phyloP scores from a whole-genome alignment of 2,113 vertebrate genomes.

The Chionodraco myersi region DNA sequence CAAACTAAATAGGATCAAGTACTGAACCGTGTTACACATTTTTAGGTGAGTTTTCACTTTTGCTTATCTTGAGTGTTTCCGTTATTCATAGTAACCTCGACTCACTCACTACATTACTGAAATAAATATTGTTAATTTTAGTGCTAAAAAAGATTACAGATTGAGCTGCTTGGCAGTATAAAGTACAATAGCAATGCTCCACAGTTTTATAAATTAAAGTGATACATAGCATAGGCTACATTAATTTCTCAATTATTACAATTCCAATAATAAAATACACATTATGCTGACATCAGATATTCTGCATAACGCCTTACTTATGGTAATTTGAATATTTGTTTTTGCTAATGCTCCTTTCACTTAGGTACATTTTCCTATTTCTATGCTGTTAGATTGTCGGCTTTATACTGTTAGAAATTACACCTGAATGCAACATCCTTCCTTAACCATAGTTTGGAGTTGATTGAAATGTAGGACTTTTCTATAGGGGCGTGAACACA shows the following conservation, averaged over 20 bases:
- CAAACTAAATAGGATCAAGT: neutral
- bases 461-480: rapidly evolving
- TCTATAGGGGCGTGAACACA: constrained; percentile 13
- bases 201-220: neutral
- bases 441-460: rapidly evolving
- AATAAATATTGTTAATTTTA: too few relatives aligned
- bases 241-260: neutral
- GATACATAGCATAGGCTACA: neutral
- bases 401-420: neutral
- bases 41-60: neutral
- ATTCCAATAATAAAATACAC: neutral
- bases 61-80: neutral
- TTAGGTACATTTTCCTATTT: too few relatives aligned
- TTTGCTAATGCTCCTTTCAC: too few relatives aligned
- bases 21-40: neutral
- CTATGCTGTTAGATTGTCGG: too few relatives aligned
- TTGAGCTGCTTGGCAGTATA: too few relatives aligned
- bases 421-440: constrained; percentile 23
- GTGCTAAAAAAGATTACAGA: too few relatives aligned
- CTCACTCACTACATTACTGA: too few relatives aligned
- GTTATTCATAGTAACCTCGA: too few relatives aligned
- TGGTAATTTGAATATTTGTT: too few relatives aligned
- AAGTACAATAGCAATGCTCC: neutral
- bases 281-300: neutral
- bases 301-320: neutral